Percentiles rank a stretch among this genome's conserved stretches.
These are phyloP conservation scores for Bimastos eiseni DNA, from an alignment of 2,888 invertebrate species.

Conservation along the genomic window DNA sequence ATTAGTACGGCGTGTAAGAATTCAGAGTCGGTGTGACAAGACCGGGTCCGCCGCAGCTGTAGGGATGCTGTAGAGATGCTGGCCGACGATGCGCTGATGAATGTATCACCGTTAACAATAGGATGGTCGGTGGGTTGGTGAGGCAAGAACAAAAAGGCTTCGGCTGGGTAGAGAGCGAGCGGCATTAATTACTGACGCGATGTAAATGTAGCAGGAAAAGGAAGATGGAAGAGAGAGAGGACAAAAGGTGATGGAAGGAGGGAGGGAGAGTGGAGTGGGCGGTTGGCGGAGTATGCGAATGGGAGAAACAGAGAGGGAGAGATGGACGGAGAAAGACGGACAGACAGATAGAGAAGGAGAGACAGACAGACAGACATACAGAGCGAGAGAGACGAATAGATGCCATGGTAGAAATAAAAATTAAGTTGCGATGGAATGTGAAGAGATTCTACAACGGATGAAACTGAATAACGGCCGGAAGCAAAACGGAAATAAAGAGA, in stretches of 20 bases:
- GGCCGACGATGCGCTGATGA: neutral
- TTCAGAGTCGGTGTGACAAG: neutral
- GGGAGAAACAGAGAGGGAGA: neutral
- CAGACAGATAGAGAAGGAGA: neutral
- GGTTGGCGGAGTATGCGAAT: neutral
- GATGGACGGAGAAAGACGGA: neutral
- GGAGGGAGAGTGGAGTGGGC: neutral
- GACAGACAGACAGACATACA: neutral
- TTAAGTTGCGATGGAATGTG: neutral
- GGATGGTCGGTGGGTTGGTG: neutral
- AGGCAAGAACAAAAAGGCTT: neutral
- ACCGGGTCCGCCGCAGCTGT: neutral
- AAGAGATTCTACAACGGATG: no score
- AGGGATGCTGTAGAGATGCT: neutral
- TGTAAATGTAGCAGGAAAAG: neutral
- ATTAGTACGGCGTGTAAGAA: neutral
- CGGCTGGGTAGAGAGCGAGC: neutral
- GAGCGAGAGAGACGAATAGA: neutral
- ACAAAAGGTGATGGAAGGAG: neutral
- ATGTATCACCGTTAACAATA: conserved; percentile 1
- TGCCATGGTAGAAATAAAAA: neutral
- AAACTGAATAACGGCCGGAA: neutral
- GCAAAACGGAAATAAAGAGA: neutral
- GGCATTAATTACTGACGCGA: neutral
- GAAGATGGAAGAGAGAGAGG: neutral